A percentile compares a stretch with the other conserved stretches of the same genome.
These are phyloP conservation scores for Vidua macroura DNA, from an alignment of 2,113 vertebrate species.

Conservation along the genomic window DNA sequence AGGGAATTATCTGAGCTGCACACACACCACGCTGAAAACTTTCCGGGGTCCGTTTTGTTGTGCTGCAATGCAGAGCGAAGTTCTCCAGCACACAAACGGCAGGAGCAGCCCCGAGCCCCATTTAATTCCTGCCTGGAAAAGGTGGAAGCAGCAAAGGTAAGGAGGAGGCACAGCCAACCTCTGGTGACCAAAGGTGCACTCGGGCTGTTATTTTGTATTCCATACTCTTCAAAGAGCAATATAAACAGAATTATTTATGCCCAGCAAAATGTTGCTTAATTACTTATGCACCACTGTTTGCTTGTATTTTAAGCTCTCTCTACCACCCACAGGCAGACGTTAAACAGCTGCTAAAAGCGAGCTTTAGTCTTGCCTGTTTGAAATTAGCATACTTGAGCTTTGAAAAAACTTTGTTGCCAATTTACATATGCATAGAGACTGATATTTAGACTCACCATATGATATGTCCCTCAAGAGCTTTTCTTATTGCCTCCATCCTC, in stretches of 20 bases:
- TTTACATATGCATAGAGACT: constrained; percentile 99
- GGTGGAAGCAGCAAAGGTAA: constrained; percentile 43
- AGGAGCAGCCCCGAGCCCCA: background rate
- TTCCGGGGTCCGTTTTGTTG: background rate
- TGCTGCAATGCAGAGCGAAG: background rate
- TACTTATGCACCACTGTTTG: constrained; percentile 94
- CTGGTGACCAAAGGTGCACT: constrained; percentile 78
- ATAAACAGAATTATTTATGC: constrained; percentile 99
- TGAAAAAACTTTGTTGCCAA: constrained; percentile 90
- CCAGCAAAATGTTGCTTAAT: constrained; percentile 99
- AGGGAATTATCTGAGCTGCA: background rate
- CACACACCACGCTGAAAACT: background rate
- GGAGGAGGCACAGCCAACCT: constrained; percentile 79
- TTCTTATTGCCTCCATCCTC: constrained; percentile 98
- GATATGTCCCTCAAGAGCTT: constrained; percentile 92
- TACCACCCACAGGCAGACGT: constrained; percentile 97
- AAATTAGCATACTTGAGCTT: constrained; percentile 99
- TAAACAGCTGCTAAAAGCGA: constrained; percentile 98
- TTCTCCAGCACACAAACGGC: background rate
- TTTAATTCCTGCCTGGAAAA: background rate
- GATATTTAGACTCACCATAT: constrained; percentile 95
- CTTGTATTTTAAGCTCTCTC: constrained; percentile 88
- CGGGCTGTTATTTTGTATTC: constrained; percentile 79
- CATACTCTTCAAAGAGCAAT: constrained; percentile 88
- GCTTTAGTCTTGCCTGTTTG: constrained; percentile 91